phyloP scores from a whole-genome alignment of 2,888 invertebrate genomes.

The Tiliacea citrago region DNA sequence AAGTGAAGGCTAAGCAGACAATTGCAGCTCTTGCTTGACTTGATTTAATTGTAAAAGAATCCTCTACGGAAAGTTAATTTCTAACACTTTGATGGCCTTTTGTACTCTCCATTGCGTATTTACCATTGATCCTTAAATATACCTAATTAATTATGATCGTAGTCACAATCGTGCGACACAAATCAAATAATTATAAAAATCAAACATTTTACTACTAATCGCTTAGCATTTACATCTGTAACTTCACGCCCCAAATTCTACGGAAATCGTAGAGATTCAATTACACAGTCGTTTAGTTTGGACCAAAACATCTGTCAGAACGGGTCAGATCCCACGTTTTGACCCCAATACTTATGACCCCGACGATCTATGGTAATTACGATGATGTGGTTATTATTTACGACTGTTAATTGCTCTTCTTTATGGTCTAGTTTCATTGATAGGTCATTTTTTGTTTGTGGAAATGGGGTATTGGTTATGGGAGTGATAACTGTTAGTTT shows the following conservation, averaged over 20 bases:
- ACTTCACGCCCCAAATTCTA: conserved; percentile 47
- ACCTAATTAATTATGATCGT: background rate
- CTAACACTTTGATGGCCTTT: background rate
- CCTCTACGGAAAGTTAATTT: background rate
- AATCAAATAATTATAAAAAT: conserved; percentile 30
- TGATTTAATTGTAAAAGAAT: background rate
- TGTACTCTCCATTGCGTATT: background rate
- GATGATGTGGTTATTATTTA: conserved; percentile 48
- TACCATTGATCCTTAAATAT: conserved; percentile 4
- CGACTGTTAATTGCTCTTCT: conserved; percentile 49
- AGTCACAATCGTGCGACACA: conserved; percentile 25
- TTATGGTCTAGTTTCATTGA: conserved; percentile 20
- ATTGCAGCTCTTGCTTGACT: background rate
- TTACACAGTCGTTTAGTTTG: conserved; percentile 41
- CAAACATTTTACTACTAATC: conserved; percentile 9
- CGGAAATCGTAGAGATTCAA: conserved; percentile 30
- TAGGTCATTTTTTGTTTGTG: conserved; percentile 4
- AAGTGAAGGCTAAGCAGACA: background rate
- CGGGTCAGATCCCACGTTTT: conserved; percentile 67
- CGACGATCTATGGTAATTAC: conserved; percentile 60
- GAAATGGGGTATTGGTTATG: conserved; percentile 10
- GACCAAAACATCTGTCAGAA: conserved; percentile 23
- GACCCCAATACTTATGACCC: conserved; percentile 67
- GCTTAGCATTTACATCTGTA: conserved; percentile 11
- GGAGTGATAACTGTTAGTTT: background rate